Evolutionary conservation across 1,140 invertebrate species (phyloP).

Genomic region (Orussus abietinus): DNA sequence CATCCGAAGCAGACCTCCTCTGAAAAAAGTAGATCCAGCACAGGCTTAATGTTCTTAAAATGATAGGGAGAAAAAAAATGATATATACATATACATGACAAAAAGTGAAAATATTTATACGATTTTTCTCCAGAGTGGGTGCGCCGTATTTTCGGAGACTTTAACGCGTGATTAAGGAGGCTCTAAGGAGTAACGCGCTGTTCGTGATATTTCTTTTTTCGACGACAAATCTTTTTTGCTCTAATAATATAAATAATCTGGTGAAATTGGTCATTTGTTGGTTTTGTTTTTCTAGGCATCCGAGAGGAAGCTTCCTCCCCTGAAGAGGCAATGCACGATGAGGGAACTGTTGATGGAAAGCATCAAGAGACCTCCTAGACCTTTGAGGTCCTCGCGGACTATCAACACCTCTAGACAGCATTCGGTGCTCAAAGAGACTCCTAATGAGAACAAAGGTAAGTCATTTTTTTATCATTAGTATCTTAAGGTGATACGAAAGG

Average conservation of each 20-base stretch:
- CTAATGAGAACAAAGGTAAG: no score
- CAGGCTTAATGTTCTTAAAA: background rate
- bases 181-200: no score
- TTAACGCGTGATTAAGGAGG: no score
- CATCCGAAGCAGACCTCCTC: conserved; percentile 88
- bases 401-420: no score
- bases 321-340: conserved; percentile 67
- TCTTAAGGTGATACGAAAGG: no score
- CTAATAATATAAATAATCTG: background rate
- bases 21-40: conserved; percentile 73
- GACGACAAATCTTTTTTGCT: conserved; percentile 1
- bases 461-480: no score
- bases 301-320: conserved; percentile 76
- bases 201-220: no score
- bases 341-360: conserved; percentile 85
- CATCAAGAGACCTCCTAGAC: conserved; percentile 73
- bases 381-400: conserved; percentile 65
- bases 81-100: no score
- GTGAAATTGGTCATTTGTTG: conserved; percentile 8
- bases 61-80: background rate
- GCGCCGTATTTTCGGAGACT: no score
- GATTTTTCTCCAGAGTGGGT: no score
- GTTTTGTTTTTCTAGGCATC: conserved; percentile 64
- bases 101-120: no score
- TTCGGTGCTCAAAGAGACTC: no score